These are phyloP conservation scores for Chloroclysta siterata DNA, from an alignment of 2,888 invertebrate genomes.

Conservation along the genomic window DNA sequence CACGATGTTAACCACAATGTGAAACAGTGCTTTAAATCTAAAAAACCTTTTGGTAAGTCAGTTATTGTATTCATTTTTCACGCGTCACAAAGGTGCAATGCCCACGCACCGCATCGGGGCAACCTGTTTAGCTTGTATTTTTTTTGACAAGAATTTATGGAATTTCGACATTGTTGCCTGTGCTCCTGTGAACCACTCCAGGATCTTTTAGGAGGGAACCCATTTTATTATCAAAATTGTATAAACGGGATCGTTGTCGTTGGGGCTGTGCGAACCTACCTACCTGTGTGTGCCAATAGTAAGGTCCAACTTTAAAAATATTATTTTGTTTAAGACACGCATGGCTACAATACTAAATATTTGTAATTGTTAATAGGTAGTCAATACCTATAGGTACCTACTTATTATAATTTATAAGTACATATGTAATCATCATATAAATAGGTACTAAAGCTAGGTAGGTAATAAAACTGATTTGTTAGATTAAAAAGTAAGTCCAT, in stretches of 20 bases:
- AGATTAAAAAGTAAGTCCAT: too few relatives aligned
- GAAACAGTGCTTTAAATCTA: slow-evolving; percentile 80
- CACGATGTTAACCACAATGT: slow-evolving; percentile 82
- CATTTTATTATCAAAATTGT: background rate
- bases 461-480: too few relatives aligned
- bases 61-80: slow-evolving; percentile 35
- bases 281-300: background rate
- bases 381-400: too few relatives aligned
- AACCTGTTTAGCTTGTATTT: slow-evolving; percentile 32
- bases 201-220: background rate
- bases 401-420: too few relatives aligned
- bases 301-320: background rate
- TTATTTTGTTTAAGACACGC: too few relatives aligned
- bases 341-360: too few relatives aligned
- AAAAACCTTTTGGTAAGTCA: slow-evolving; percentile 75
- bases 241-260: background rate
- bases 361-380: too few relatives aligned
- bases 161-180: slow-evolving; percentile 24
- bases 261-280: too few relatives aligned
- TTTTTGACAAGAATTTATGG: slow-evolving; percentile 29
- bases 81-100: slow-evolving; percentile 14
- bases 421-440: too few relatives aligned
- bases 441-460: too few relatives aligned
- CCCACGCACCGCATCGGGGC: slow-evolving; percentile 22
- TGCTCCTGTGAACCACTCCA: slow-evolving; percentile 15